Conservation (phyloP, 2,888 invertebrate species). For the Pilophorus perplexus region DNA sequence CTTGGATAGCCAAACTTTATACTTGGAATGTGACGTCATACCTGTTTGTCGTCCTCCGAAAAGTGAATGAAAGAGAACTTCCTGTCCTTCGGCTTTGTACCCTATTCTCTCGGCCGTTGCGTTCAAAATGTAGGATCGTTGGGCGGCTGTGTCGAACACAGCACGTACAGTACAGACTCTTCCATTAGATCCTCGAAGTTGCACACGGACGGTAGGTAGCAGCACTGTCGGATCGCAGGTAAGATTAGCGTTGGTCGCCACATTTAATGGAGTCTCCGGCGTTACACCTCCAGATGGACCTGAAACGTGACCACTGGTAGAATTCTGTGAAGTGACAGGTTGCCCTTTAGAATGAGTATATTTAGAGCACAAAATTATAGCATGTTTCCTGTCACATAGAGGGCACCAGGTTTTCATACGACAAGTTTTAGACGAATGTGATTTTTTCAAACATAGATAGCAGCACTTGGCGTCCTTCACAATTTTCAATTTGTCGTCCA, state of each 20-base stretch:
- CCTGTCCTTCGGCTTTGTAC: neutral
- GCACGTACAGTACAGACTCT: neutral
- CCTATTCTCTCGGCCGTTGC: neutral
- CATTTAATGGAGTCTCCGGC: neutral
- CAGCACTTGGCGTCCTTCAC: neutral
- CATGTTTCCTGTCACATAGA: neutral
- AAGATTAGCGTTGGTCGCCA: neutral
- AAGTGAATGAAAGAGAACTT: neutral
- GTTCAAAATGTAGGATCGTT: neutral
- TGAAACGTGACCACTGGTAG: too few species aligned
- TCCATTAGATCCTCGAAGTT: neutral
- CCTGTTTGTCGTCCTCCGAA: constrained; percentile 6
- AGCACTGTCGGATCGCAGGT: neutral
- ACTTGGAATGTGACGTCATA: neutral
- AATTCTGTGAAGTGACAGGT: neutral
- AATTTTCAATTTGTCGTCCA: neutral
- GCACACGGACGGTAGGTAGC: neutral
- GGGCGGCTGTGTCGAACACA: neutral
- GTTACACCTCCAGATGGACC: neutral
- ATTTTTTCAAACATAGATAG: neutral
- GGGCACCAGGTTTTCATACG: neutral
- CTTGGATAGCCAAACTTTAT: neutral
- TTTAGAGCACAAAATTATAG: neutral
- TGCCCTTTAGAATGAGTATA: neutral
- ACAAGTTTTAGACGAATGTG: neutral